Evolutionary conservation across 1,140 invertebrate species (phyloP), one percentile per base, ranked within the genome.

Genomic region (Drosophila subpulchrella): DNA sequence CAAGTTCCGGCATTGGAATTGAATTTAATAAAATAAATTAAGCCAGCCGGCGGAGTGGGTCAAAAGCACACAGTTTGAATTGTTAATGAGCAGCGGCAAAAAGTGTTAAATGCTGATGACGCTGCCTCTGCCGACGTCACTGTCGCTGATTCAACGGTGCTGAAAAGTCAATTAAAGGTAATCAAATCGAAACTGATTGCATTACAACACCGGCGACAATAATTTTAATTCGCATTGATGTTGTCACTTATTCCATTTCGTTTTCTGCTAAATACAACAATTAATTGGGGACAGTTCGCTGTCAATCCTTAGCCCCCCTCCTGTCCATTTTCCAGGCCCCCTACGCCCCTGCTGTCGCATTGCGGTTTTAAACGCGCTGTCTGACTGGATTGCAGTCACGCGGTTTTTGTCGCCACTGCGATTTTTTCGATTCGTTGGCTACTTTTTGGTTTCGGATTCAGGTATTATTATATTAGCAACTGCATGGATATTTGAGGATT

Each of bases 161-260:
- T 88, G 77, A 90, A 89, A 89, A 89, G 85, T 89, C 80, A 89
- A 89, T 89, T 89, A 89, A 89, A 89, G 84, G 84, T 89, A 89
- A 89, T 89, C 81, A 84, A 89, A 89, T 89, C 85, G 77, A 81
- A 81, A 82, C 75, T 79, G 78, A 82, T 88, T 88, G 75, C 83
- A 82, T 86, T 86, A 82, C 78, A 82, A 57, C 62, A 56, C 48
- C 62, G 71, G 50, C 47, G 68, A 76, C 72, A 77, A 85, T 84
- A 62, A 83, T 77, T 78, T 77, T 74, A 74, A 66, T 78, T 42
- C 62, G 41, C 75, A 66, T 78, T 82, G 80, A 75, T 76, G 48
- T 63, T 55, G 58, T 65, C 68, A 67, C 55, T 63, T 75, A 48
- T 57, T 78, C 44, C 53, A 75, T 83, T 75, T 66, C 46, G 50